phyloP scores from a whole-genome alignment of 2,888 invertebrate genomes.

The Ceratothoa steindachneri region DNA sequence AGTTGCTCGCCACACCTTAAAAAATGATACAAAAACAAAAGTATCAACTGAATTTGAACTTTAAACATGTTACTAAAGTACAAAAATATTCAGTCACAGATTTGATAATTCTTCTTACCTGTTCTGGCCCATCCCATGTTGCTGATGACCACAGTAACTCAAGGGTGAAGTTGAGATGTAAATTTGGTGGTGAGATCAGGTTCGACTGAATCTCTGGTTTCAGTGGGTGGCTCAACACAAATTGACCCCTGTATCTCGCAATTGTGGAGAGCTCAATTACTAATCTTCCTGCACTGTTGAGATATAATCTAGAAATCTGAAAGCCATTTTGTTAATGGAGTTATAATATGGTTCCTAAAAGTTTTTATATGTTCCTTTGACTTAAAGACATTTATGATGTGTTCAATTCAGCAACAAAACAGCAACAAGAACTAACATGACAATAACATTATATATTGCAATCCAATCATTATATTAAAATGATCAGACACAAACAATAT shows the following conservation, averaged over 20 bases:
- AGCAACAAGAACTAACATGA: too few relatives aligned
- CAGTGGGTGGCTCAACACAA: constrained; percentile 52
- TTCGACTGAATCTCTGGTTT: constrained; percentile 51
- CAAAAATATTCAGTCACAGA: background rate
- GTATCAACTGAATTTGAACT: background rate
- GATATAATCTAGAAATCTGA: constrained; percentile 50
- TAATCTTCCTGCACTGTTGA: constrained; percentile 53
- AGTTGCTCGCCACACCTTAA: constrained; percentile 53
- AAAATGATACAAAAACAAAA: background rate
- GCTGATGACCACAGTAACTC: constrained; percentile 53
- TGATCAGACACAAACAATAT: too few relatives aligned
- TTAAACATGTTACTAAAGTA: background rate
- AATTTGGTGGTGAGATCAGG: constrained; percentile 51
- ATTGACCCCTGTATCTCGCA: constrained; percentile 54
- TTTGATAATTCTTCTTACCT: constrained; percentile 45
- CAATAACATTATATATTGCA: too few relatives aligned
- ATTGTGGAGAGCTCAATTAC: constrained; percentile 54
- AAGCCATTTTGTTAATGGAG: background rate
- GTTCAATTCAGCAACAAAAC: too few relatives aligned
- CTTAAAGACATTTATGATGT: too few relatives aligned
- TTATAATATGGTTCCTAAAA: too few relatives aligned
- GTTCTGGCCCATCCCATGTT: constrained; percentile 54
- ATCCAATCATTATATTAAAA: too few relatives aligned
- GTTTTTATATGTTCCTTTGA: too few relatives aligned
- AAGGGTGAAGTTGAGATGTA: constrained; percentile 52